Evolutionary conservation across 2,113 vertebrate genomes (phyloP).

Genomic region (Mobula birostris): DNA sequence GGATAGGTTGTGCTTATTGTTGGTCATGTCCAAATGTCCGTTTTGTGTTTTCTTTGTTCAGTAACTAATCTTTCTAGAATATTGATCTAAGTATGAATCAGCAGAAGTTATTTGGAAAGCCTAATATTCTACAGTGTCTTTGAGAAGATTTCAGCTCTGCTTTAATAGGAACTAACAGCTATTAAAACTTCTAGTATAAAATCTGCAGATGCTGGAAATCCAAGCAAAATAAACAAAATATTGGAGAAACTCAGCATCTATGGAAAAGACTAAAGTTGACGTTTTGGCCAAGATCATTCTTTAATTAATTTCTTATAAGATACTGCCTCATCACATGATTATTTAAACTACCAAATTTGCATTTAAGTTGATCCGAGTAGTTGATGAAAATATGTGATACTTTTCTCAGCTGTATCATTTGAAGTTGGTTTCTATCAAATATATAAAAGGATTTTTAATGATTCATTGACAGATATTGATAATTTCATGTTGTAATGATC

Average conservation of each 20-base stretch:
- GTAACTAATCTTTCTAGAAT: not conserved
- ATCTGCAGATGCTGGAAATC: too few species aligned
- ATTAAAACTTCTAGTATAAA: not conserved
- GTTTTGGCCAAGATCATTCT: not conserved
- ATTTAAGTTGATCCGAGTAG: not conserved
- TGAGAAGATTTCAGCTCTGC: not conserved
- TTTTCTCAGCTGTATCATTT: not conserved
- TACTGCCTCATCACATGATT: not conserved
- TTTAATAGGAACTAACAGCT: not conserved
- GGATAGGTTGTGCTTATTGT: too few species aligned
- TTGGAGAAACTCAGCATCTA: too few species aligned
- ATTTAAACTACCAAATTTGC: not conserved
- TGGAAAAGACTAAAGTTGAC: too few species aligned
- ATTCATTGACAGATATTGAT: not conserved
- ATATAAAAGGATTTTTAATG: not conserved
- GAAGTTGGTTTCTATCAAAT: not conserved
- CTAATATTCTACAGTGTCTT: not conserved
- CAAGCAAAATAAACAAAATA: too few species aligned
- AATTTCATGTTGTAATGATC: slow-evolving; percentile 7
- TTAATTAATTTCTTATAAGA: not conserved
- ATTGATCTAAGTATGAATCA: not conserved
- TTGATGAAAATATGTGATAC: not conserved
- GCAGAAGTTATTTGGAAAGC: not conserved
- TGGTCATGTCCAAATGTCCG: not conserved
- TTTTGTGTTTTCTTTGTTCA: not conserved